Conservation (phyloP, 64 coral and sea anemone species). For the Hydrozoanthus tunicans region DNA sequence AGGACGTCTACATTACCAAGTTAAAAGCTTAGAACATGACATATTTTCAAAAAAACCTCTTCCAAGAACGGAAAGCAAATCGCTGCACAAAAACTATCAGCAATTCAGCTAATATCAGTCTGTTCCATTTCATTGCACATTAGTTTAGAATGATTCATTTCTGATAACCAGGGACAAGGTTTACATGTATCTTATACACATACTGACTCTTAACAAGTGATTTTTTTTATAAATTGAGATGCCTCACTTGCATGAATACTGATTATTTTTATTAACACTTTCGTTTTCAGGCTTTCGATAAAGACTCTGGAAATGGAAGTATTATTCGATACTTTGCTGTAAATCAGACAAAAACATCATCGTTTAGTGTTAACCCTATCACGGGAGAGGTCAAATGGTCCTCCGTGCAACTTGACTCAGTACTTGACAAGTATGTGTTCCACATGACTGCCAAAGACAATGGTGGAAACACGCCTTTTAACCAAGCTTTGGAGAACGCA, state of each 20-base stretch:
- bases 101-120: too few relatives aligned
- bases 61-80: too few relatives aligned
- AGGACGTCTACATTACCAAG: background rate
- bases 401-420: background rate
- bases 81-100: too few relatives aligned
- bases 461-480: constrained; percentile 9
- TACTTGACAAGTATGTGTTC: constrained; percentile 22
- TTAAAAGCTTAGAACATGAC: background rate
- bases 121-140: too few relatives aligned
- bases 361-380: background rate
- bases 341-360: constrained; percentile 2
- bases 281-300: constrained; percentile 26
- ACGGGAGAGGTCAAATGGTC: constrained; percentile 27
- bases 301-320: constrained; percentile 16
- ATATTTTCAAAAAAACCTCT: background rate
- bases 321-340: constrained; percentile 5
- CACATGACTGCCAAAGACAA: constrained; percentile 35
- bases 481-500: constrained; percentile 20
- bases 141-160: too few relatives aligned
- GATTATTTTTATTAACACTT: background rate
- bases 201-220: too few relatives aligned
- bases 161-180: too few relatives aligned
- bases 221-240: background rate
- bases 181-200: too few relatives aligned
- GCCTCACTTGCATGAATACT: background rate